Conservation (phyloP, 2,888 invertebrate genomes). For the Zaprionus obscuricornis region DNA sequence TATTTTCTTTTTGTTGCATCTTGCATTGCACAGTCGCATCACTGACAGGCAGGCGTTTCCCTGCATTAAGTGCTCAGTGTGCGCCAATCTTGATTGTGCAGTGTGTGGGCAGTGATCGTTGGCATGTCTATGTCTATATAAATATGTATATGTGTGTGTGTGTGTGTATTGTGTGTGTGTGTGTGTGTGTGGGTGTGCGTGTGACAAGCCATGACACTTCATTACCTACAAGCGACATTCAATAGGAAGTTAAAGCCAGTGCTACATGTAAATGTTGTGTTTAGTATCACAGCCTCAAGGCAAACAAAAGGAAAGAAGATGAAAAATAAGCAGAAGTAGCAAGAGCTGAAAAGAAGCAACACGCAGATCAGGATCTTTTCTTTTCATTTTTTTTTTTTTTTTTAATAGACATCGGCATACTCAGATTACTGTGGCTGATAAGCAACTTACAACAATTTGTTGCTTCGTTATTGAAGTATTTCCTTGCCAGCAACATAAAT, state of each 20-base stretch:
- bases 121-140: slow-evolving; percentile 2
- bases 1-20: too few species aligned
- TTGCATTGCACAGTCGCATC: slow-evolving; percentile 5
- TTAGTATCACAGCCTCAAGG: neutral
- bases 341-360: too few species aligned
- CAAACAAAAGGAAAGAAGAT: neutral
- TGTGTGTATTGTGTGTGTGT: slow-evolving; percentile 10
- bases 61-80: slow-evolving; percentile 47
- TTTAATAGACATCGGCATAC: slow-evolving; percentile 55
- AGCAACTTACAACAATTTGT: slow-evolving; percentile 47
- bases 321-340: neutral
- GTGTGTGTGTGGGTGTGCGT: slow-evolving; percentile 36
- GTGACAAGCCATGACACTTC: slow-evolving; percentile 57
- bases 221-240: slow-evolving; percentile 44
- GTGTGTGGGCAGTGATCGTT: slow-evolving; percentile 37
- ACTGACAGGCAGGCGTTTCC: slow-evolving; percentile 37
- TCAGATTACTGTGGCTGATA: slow-evolving; percentile 72
- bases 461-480: slow-evolving; percentile 54
- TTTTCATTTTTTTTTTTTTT: too few species aligned
- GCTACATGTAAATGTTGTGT: slow-evolving; percentile 30
- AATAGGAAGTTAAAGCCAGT: slow-evolving; percentile 41
- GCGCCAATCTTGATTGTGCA: slow-evolving; percentile 41
- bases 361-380: too few species aligned
- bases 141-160: neutral
- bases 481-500: slow-evolving; percentile 34